A percentile compares a stretch with the other conserved stretches of the same genome.
These are phyloP conservation scores for Parelbella ahira DNA, from an alignment of 2,888 invertebrate genomes.

Conservation along the genomic window DNA sequence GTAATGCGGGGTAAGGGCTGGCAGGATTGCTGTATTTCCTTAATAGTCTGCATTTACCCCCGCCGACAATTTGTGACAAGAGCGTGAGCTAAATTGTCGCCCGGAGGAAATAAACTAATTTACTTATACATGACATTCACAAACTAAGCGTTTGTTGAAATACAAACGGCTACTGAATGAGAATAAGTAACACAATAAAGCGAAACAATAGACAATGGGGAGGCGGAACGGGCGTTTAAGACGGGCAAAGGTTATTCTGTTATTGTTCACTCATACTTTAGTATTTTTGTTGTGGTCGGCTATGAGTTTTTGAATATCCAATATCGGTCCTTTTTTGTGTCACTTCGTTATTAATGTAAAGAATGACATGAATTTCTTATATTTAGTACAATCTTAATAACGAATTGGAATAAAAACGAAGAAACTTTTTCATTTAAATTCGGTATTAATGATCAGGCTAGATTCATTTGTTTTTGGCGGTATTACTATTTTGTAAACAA, in stretches of 20 bases:
- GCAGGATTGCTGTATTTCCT: conserved; percentile 79
- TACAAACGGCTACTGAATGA: conserved; percentile 37
- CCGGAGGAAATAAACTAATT: conserved; percentile 79
- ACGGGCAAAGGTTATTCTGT: conserved; percentile 18
- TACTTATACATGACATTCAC: conserved; percentile 69
- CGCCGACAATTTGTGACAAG: conserved; percentile 78
- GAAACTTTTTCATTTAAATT: too few relatives aligned
- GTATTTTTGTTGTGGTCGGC: conserved; percentile 9
- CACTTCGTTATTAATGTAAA: background rate
- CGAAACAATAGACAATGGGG: conserved; percentile 23
- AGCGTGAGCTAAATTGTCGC: conserved; percentile 77
- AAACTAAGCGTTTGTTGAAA: conserved; percentile 54
- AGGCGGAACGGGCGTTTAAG: conserved; percentile 17
- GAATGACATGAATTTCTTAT: too few relatives aligned
- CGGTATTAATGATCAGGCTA: too few relatives aligned
- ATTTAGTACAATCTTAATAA: too few relatives aligned
- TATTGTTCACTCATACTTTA: conserved; percentile 20
- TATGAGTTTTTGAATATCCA: conserved; percentile 8
- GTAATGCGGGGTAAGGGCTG: conserved; percentile 76
- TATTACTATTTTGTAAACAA: too few relatives aligned
- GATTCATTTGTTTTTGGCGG: too few relatives aligned
- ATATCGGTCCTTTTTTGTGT: conserved; percentile 2
- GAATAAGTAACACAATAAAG: conserved; percentile 24
- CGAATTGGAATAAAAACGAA: too few relatives aligned
- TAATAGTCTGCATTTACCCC: conserved; percentile 79